Evolutionary conservation across 2,113 vertebrate genomes (phyloP).

Genomic region (Pteronura brasiliensis): DNA sequence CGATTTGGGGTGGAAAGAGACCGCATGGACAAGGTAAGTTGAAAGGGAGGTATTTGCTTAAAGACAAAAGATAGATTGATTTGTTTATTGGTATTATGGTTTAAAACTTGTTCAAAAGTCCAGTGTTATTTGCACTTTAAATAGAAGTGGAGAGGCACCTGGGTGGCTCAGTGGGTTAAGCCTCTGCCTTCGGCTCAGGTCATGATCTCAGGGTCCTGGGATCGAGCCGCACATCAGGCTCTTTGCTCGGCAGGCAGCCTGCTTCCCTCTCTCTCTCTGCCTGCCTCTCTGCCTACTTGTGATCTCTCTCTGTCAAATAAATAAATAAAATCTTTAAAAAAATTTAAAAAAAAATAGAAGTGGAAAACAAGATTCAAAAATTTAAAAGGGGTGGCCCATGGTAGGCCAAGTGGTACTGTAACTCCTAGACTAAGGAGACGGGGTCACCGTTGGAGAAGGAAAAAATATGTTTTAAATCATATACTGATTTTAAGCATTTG

Average conservation of each 20-base stretch:
- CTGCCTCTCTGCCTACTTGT: too few species aligned
- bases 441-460: neutral
- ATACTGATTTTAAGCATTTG: neutral
- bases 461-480: neutral
- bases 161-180: too few species aligned
- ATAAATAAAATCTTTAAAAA: too few species aligned
- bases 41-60: neutral
- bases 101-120: slow-evolving; percentile 4
- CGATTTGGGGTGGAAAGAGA: slow-evolving; percentile 95
- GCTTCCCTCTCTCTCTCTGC: too few species aligned
- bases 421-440: neutral
- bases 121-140: neutral
- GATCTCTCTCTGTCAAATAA: too few species aligned
- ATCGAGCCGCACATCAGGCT: too few species aligned
- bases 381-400: neutral
- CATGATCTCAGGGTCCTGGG: too few species aligned
- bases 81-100: neutral
- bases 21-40: slow-evolving; percentile 94
- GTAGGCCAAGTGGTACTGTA: neutral
- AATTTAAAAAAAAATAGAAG: neutral
- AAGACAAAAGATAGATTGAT: neutral
- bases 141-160: too few species aligned
- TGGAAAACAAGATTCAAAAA: neutral
- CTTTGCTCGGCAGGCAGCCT: too few species aligned
- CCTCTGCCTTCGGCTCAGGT: too few species aligned